Evolutionary conservation across 2,888 invertebrate species (phyloP).

Genomic region (Gryllus longicercus): DNA sequence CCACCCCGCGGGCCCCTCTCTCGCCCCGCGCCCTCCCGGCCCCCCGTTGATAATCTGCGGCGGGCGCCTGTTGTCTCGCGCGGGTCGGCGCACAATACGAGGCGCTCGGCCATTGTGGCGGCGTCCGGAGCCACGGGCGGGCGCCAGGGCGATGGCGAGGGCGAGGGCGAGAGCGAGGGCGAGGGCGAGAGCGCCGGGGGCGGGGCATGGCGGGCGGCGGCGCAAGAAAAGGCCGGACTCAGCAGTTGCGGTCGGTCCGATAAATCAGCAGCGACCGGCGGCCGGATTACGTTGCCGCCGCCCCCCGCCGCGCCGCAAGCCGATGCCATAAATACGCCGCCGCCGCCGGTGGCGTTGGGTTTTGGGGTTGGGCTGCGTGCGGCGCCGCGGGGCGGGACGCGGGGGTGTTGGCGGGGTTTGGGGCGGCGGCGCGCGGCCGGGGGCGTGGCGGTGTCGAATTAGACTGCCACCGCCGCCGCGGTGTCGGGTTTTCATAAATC

Average conservation of each 20-base stretch:
- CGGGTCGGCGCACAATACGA: background rate
- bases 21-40: background rate
- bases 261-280: constrained; percentile 8
- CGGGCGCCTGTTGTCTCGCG: background rate
- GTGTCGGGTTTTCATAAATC: constrained; percentile 10
- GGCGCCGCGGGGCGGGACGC: background rate
- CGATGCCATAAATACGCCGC: constrained; percentile 8
- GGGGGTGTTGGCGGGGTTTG: background rate
- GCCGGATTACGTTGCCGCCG: background rate
- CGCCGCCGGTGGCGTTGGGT: background rate
- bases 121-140: background rate
- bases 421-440: background rate
- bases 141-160: background rate
- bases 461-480: background rate
- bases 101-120: background rate
- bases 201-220: background rate
- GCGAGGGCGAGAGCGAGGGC: background rate
- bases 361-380: background rate
- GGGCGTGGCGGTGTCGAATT: background rate
- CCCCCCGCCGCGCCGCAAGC: constrained; percentile 11
- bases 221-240: constrained; percentile 17
- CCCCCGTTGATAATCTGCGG: background rate
- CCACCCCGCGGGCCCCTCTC: background rate
- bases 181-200: background rate
- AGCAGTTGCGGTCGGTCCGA: constrained; percentile 9